Base-by-base conservation (phyloP, 2,113 vertebrate genomes). In the Morone saxatilis region DNA sequence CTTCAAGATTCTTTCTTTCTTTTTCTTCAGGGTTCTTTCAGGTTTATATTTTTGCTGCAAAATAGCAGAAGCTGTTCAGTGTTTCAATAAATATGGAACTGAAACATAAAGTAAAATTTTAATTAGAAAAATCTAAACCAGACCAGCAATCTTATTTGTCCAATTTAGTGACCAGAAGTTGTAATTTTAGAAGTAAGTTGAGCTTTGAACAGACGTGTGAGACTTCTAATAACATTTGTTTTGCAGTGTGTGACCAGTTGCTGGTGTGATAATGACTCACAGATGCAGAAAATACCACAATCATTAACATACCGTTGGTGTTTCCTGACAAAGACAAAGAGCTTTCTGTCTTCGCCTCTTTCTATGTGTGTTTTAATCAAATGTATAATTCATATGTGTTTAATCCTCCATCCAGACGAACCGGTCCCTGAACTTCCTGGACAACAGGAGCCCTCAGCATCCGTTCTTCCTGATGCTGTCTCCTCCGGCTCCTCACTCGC, bases 381-480 rank as follows among this genome's bases (percentile, higher is more conserved):
- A 13, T 25, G 19, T 43, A 1, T 22, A 36, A 31, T 41, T 4
- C 47, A 12, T 12, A 25, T 25, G 1, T 50, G 19, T 8, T 72
- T n/a, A 0, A 36, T 53, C 10, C 0, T 19, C 14, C 0, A 14
- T 51, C 1, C 88, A 96, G 96, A 51, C 90, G 3, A 96, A 96
- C 80, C 86, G 92, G 22, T 95, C 96, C 0, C 85, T 96, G 2
- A 62, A 7, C 5, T 96, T 96, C 90, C 86, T 96, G 89, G 93
- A 95, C 0, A 73, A 90, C 31, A 56, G 90, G 31, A 95, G 92
- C 17, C 92, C 91, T 0, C 87, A 83, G 76, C 90, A 87, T 20
- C 96, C 96, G 0, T 96, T 96, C 87, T 96, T 96, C 90, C 62
- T 96, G 38, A 95, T 96, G 95, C 40, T 96, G 78, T 89, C 93